These are phyloP conservation scores for Zosterops borbonicus DNA, from an alignment of 2,113 vertebrate genomes.

Conservation along the genomic window DNA sequence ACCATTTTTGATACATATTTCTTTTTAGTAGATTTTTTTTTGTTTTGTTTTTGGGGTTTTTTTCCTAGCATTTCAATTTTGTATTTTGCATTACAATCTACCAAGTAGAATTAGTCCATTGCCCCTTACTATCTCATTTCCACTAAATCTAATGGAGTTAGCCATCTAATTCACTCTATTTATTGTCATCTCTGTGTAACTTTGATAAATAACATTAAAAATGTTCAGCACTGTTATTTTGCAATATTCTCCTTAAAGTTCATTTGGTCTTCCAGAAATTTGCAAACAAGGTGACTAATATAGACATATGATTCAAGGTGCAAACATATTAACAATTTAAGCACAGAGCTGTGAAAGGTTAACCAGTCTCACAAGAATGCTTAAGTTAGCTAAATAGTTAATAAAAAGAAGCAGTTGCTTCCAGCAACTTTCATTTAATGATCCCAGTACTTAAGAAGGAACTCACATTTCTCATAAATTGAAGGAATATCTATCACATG, in stretches of 20 bases:
- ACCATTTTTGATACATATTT: neutral
- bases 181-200: neutral
- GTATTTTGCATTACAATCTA: neutral
- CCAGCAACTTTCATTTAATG: neutral
- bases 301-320: neutral
- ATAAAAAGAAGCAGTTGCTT: neutral
- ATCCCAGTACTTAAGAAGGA: neutral
- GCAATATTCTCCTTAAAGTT: neutral
- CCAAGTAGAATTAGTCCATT: neutral
- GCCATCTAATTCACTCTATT: neutral
- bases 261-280: neutral
- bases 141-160: neutral
- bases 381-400: neutral
- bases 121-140: neutral
- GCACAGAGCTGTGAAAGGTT: neutral
- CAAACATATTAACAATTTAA: neutral
- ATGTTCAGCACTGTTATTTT: neutral
- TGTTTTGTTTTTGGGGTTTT: accelerated
- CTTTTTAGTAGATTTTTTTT: neutral
- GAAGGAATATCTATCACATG: neutral
- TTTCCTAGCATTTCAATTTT: neutral
- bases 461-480: neutral
- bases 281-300: neutral
- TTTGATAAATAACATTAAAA: neutral
- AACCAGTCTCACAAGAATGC: neutral